A percentile compares a stretch with the other conserved stretches of the same genome.
phyloP scores from a whole-genome alignment of 1,140 invertebrate genomes.

The Ganaspis sp. region DNA sequence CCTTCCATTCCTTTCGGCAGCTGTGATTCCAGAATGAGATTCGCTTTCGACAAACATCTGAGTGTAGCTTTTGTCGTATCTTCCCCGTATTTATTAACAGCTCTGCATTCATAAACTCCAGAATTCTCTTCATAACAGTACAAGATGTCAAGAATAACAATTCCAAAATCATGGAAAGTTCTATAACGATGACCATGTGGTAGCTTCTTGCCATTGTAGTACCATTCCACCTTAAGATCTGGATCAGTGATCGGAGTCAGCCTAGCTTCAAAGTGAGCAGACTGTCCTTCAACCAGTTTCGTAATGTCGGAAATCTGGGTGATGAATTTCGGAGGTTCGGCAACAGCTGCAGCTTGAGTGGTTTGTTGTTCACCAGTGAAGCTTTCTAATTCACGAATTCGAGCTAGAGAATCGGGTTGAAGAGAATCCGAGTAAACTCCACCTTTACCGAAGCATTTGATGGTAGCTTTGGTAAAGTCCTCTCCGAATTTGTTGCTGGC shows the following conservation, averaged over 20 bases:
- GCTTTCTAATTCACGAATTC: constrained; percentile 92
- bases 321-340: constrained; percentile 92
- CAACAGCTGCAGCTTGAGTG: constrained; percentile 80
- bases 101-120: constrained; percentile 93
- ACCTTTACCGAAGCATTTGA: constrained; percentile 89
- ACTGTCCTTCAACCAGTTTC: constrained; percentile 92
- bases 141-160: constrained; percentile 96
- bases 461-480: constrained; percentile 89
- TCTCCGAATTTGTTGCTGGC: constrained; percentile 94
- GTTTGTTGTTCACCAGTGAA: constrained; percentile 80
- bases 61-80: constrained; percentile 91
- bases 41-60: constrained; percentile 92
- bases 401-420: constrained; percentile 94
- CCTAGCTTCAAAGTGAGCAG: constrained; percentile 94
- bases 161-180: constrained; percentile 97
- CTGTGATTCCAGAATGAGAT: constrained; percentile 96
- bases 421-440: constrained; percentile 95
- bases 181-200: constrained; percentile 95
- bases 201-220: constrained; percentile 94
- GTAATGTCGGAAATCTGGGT: constrained; percentile 90
- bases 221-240: constrained; percentile 95
- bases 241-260: constrained; percentile 94
- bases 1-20: constrained; percentile 95
- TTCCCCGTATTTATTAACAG: constrained; percentile 93
- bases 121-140: constrained; percentile 98